Evolutionary conservation across 2,113 vertebrate species (phyloP).

Genomic region (Macquaria australasica): DNA sequence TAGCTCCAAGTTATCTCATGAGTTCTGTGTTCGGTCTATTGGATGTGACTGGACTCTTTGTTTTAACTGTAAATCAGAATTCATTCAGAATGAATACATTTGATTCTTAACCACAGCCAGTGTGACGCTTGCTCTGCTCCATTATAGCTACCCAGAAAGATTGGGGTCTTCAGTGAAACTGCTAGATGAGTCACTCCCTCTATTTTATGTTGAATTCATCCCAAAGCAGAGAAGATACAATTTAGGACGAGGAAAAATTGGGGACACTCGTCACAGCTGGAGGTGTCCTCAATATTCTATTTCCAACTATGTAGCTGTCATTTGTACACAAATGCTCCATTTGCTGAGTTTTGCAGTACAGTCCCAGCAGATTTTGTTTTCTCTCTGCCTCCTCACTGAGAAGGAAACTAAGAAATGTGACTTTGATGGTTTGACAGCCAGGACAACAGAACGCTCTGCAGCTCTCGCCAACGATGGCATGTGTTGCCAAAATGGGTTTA

Average conservation of each 20-base stretch:
- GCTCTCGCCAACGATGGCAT: conserved; percentile 44
- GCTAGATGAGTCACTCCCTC: conserved; percentile 28
- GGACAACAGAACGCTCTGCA: conserved; percentile 50
- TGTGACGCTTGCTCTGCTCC: conserved; percentile 14
- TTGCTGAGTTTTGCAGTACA: conserved; percentile 61
- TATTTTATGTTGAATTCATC: conserved; percentile 50
- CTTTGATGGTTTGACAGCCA: conserved; percentile 70
- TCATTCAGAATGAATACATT: not conserved
- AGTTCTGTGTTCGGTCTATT: conserved; percentile 3
- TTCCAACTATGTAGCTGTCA: conserved; percentile 67
- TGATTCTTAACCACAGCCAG: not conserved
- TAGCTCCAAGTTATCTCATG: not conserved
- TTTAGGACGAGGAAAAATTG: conserved; percentile 44
- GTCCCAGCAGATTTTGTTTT: conserved; percentile 57
- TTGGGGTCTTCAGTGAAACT: conserved; percentile 15
- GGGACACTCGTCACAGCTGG: conserved; percentile 55
- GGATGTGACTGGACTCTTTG: conserved; percentile 37
- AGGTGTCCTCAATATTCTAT: conserved; percentile 67
- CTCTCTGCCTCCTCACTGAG: conserved; percentile 44
- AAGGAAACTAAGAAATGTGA: conserved; percentile 62
- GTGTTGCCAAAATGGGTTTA: conserved; percentile 46
- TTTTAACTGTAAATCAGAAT: conserved; percentile 28
- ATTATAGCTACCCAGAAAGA: conserved; percentile 21
- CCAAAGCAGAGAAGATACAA: conserved; percentile 45
- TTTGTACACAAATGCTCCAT: conserved; percentile 64